These are phyloP conservation scores for Eumerus sabulonum DNA, from an alignment of 2,888 invertebrate genomes.

Conservation along the genomic window DNA sequence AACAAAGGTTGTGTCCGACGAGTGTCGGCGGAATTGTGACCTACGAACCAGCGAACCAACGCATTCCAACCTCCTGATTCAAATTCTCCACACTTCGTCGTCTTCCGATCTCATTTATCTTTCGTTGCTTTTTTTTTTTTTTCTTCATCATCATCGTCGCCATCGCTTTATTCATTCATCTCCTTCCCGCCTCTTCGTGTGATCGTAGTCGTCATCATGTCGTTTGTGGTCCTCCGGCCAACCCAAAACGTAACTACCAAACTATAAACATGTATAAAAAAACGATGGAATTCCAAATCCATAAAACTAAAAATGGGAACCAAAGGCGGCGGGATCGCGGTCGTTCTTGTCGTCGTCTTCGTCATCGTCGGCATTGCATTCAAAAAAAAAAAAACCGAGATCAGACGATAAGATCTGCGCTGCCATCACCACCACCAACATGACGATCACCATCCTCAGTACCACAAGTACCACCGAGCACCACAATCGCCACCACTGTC, in stretches of 20 bases:
- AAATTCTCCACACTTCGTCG: slow-evolving; percentile 68
- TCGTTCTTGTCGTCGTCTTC: slow-evolving; percentile 61
- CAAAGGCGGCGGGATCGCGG: slow-evolving; percentile 61
- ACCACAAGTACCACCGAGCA: slow-evolving; percentile 41
- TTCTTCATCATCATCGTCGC: slow-evolving; percentile 13
- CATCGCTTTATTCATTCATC: slow-evolving; percentile 69
- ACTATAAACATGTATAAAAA: slow-evolving; percentile 66
- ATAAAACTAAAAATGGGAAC: slow-evolving; percentile 68
- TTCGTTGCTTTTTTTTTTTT: no score
- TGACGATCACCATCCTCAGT: not conserved
- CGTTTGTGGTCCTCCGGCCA: slow-evolving; percentile 36
- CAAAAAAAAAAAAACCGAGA: slow-evolving; percentile 72
- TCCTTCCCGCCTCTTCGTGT: slow-evolving; percentile 51
- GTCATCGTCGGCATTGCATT: slow-evolving; percentile 61
- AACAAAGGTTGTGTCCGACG: slow-evolving; percentile 56
- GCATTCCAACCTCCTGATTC: slow-evolving; percentile 69
- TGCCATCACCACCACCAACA: slow-evolving; percentile 57
- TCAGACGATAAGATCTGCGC: slow-evolving; percentile 76
- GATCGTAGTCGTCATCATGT: slow-evolving; percentile 28
- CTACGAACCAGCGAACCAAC: slow-evolving; percentile 61
- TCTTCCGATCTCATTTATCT: slow-evolving; percentile 69
- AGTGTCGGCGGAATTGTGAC: slow-evolving; percentile 61
- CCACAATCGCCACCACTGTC: slow-evolving; percentile 49
- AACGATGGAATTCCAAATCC: slow-evolving; percentile 69
- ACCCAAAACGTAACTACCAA: slow-evolving; percentile 66